Evolutionary conservation across 2,888 invertebrate species (phyloP).

Genomic region (Hydraecia micacea): DNA sequence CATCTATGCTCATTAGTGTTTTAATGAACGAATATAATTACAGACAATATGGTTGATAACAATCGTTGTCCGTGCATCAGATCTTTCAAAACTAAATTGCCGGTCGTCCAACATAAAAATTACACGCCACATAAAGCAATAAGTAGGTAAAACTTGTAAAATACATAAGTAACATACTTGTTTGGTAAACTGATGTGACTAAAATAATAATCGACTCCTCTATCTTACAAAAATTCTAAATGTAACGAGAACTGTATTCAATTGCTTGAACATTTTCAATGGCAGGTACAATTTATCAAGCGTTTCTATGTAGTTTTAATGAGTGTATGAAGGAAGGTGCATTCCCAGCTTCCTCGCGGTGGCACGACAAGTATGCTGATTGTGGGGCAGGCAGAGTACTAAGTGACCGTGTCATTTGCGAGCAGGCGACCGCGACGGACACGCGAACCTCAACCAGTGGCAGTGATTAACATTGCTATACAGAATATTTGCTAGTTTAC

Average conservation of each 20-base stretch:
- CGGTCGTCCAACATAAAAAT: conserved; percentile 7
- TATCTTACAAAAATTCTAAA: conserved; percentile 33
- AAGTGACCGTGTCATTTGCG: conserved; percentile 51
- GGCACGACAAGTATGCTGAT: conserved; percentile 33
- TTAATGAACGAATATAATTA: conserved; percentile 13
- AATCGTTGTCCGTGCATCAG: conserved; percentile 10
- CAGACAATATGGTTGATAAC: background rate
- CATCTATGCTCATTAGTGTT: conserved; percentile 4
- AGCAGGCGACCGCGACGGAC: conserved; percentile 50
- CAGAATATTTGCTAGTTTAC: conserved; percentile 31
- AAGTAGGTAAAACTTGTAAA: background rate
- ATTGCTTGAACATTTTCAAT: conserved; percentile 40
- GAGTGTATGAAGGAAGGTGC: conserved; percentile 13
- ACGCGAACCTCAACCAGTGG: conserved; percentile 36
- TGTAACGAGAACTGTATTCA: conserved; percentile 11
- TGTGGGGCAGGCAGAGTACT: conserved; percentile 18
- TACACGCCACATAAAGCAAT: background rate
- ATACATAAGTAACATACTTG: background rate
- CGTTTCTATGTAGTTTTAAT: conserved; percentile 18
- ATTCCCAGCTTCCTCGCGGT: conserved; percentile 20
- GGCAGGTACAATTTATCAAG: conserved; percentile 34
- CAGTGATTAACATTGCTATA: conserved; percentile 18
- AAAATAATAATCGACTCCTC: conserved; percentile 19
- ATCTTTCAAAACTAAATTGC: conserved; percentile 11
- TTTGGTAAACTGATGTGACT: conserved; percentile 31